Evolutionary conservation across 2,797 vertebrate genomes (phyloP).

Genomic region (Malurus leucopterus): DNA sequence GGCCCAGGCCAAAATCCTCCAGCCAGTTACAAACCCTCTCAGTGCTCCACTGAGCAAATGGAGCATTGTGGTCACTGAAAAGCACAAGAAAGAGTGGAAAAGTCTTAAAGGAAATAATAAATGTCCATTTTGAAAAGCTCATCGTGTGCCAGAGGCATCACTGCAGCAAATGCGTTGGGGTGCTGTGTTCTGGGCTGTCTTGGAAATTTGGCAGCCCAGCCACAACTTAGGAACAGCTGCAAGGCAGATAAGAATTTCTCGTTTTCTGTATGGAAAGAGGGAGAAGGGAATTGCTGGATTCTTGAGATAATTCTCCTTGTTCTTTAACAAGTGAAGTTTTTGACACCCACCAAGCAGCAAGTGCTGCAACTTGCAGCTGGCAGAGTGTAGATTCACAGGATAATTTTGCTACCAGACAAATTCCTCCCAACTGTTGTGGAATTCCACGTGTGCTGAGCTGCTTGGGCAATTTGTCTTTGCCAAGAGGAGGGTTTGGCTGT

Average conservation of each 20-base stretch:
- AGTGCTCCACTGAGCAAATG: conserved; percentile 92
- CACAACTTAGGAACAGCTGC: neutral
- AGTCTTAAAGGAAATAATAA: neutral
- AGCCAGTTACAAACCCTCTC: conserved; percentile 94
- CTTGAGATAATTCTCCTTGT: neutral
- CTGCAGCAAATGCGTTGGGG: accelerated
- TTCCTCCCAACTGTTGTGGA: neutral
- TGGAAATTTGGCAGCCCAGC: neutral
- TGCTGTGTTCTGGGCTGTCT: neutral
- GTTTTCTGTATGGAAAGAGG: neutral
- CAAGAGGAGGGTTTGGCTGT: neutral
- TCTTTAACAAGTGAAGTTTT: neutral
- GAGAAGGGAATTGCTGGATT: neutral
- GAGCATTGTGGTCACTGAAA: conserved; percentile 83
- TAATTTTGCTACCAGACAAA: neutral
- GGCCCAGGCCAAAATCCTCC: conserved; percentile 90
- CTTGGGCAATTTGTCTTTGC: neutral
- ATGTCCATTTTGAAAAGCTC: neutral
- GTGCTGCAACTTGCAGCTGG: neutral
- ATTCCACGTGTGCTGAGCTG: accelerated
- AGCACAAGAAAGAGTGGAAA: neutral
- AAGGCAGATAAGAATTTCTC: neutral
- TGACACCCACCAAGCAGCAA: neutral
- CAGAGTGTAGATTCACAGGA: neutral
- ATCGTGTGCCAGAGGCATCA: accelerated